phyloP scores from a whole-genome alignment of 2,797 vertebrate genomes.

The Anabacerthia variegaticeps region DNA sequence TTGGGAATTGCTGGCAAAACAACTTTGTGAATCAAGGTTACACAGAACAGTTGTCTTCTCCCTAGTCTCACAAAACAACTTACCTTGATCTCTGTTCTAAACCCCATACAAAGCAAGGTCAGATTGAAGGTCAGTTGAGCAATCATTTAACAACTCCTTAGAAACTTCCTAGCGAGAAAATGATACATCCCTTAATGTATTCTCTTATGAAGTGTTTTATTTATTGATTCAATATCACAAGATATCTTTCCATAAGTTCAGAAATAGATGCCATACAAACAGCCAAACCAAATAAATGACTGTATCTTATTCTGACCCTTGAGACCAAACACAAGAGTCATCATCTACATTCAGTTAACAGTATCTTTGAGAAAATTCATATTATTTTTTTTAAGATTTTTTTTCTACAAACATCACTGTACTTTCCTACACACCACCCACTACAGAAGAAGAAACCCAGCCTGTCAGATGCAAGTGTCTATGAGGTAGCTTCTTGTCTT shows the following conservation, averaged over 20 bases:
- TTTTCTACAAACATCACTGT: background rate
- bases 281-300: background rate
- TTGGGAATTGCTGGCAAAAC: background rate
- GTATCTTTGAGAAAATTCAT: background rate
- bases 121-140: background rate
- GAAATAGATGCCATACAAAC: background rate
- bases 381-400: background rate
- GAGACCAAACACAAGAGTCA: background rate
- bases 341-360: fast-evolving
- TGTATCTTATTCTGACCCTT: background rate
- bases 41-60: background rate
- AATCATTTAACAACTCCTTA: background rate
- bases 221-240: background rate
- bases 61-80: background rate
- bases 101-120: background rate
- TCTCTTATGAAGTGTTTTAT: background rate
- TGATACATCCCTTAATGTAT: background rate
- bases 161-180: background rate
- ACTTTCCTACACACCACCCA: background rate
- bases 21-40: background rate
- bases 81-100: background rate
- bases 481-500: background rate
- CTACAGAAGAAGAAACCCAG: background rate
- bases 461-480: background rate
- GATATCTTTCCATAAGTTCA: background rate